Percentiles rank a stretch among this genome's conserved stretches.
These are phyloP conservation scores for Ranitomeya variabilis DNA, from an alignment of 2,113 vertebrate genomes.

Conservation along the genomic window DNA sequence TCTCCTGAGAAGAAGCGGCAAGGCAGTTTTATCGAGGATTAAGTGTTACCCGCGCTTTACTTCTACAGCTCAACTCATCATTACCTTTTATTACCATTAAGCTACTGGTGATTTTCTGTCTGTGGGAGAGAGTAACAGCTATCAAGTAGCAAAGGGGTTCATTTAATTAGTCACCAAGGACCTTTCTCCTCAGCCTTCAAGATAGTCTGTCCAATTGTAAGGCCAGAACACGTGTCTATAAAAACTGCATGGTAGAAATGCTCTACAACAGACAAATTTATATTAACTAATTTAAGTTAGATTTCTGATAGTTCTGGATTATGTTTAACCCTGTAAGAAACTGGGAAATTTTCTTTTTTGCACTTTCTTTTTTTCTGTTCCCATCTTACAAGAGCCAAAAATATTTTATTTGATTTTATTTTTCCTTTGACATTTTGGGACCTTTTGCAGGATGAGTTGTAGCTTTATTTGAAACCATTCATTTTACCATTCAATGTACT, in stretches of 20 bases:
- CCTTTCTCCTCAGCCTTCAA: background rate
- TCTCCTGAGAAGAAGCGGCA: constrained; percentile 38
- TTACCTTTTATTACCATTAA: constrained; percentile 42
- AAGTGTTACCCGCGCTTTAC: constrained; percentile 17
- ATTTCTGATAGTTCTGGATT: no score
- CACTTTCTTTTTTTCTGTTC: no score
- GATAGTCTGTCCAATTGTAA: constrained; percentile 13
- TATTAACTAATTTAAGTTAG: background rate
- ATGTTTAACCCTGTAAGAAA: no score
- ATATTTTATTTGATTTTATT: no score
- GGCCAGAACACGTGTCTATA: background rate
- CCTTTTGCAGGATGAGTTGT: no score
- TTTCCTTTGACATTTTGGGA: no score
- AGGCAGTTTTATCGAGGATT: constrained; percentile 25
- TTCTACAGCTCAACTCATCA: constrained; percentile 4
- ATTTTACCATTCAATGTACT: no score
- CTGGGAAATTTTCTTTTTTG: no score
- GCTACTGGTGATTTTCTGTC: constrained; percentile 31
- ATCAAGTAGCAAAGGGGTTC: constrained; percentile 25
- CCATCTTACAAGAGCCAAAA: no score
- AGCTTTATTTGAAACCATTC: no score
- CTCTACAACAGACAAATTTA: background rate
- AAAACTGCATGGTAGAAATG: background rate
- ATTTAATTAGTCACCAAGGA: constrained; percentile 49
- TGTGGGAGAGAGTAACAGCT: constrained; percentile 12